These are phyloP conservation scores for Eubasilissa regina DNA, from an alignment of 1,140 invertebrate genomes.

Conservation along the genomic window DNA sequence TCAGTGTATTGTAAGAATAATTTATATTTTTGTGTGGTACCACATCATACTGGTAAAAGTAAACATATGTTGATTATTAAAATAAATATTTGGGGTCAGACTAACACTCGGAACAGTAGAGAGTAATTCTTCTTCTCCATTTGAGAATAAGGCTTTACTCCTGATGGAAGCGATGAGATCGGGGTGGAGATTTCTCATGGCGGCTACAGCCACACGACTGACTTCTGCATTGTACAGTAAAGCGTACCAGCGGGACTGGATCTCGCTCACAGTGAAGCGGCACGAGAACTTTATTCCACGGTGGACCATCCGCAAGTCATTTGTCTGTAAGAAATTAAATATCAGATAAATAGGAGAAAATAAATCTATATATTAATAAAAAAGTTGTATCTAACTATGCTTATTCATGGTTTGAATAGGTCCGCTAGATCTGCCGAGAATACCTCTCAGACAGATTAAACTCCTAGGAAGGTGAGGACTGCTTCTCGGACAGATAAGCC, in stretches of 20 bases:
- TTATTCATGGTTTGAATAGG: neutral
- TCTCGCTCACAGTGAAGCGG: constrained; percentile 93
- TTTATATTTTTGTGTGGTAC: too few species aligned
- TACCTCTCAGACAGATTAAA: too few species aligned
- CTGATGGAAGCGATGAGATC: constrained; percentile 91
- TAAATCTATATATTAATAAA: neutral
- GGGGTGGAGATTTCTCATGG: constrained; percentile 94
- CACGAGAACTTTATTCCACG: constrained; percentile 96
- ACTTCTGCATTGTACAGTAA: constrained; percentile 93
- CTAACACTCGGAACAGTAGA: constrained; percentile 88
- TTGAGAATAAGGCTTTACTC: constrained; percentile 90
- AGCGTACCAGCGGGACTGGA: constrained; percentile 96
- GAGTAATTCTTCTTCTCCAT: constrained; percentile 90
- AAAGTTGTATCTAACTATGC: neutral
- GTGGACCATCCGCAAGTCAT: constrained; percentile 90
- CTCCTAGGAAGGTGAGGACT: too few species aligned
- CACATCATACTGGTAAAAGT: too few species aligned
- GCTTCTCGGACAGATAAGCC: too few species aligned
- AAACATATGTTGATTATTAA: too few species aligned
- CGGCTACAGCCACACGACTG: constrained; percentile 89
- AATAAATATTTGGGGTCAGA: constrained; percentile 52
- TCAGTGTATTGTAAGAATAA: too few species aligned
- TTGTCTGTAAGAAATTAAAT: constrained; percentile 77
- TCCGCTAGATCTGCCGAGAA: too few species aligned
- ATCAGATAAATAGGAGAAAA: constrained; percentile 46